Evolutionary conservation across 2,113 vertebrate genomes (phyloP).

Genomic region (Carettochelys insculpta): DNA sequence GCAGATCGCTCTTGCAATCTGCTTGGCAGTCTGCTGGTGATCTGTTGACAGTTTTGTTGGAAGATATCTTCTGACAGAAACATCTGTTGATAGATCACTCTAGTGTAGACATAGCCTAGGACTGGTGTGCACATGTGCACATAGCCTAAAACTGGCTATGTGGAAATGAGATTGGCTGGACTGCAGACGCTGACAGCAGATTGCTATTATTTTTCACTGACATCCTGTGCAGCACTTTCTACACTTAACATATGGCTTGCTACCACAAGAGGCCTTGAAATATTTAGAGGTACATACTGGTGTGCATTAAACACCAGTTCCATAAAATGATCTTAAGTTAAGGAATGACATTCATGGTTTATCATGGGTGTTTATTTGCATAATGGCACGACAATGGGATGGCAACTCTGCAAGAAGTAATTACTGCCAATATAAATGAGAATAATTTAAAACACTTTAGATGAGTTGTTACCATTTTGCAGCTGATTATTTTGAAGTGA

Average conservation of each 20-base stretch:
- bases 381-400: conserved; percentile 49
- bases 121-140: no score
- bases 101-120: no score
- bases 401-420: conserved; percentile 27
- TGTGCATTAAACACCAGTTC: not conserved
- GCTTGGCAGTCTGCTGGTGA: no score
- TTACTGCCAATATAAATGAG: conserved; percentile 44
- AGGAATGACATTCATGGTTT: conserved; percentile 52
- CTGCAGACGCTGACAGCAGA: not conserved
- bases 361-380: conserved; percentile 55
- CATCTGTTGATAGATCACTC: no score
- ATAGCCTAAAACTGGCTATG: not conserved
- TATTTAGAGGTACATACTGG: not conserved
- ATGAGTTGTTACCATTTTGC: conserved; percentile 44
- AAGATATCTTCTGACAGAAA: no score
- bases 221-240: rapidly evolving
- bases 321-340: conserved; percentile 32
- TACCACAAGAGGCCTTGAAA: not conserved
- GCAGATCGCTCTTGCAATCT: no score
- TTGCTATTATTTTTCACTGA: not conserved
- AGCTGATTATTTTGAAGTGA: conserved; percentile 47
- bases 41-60: no score
- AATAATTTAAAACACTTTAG: conserved; percentile 46
- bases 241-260: not conserved
- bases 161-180: not conserved